Evolutionary conservation across 2,888 invertebrate species (phyloP), one percentile per base, ranked within the genome.

Genomic region (Scaeva pyrastri): DNA sequence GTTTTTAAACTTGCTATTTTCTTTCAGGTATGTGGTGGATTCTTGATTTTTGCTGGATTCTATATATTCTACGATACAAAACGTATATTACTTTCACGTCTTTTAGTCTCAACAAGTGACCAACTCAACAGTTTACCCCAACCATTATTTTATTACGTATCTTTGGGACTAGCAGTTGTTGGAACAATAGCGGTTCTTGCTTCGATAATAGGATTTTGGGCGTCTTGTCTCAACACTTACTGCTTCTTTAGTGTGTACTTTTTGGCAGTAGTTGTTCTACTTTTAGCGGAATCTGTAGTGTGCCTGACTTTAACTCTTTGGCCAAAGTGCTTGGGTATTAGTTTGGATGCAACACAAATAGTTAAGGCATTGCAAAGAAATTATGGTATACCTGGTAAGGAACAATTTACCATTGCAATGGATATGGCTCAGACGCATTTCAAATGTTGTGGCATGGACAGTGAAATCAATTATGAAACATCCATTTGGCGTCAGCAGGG

Each of bases 121-220:
- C 93, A 93, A 56, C 88, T 93, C 0, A 93, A 94, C 66, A 93
- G 93, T 45, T 91, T 96, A 77, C 94, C 94, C 1, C 95, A 97
- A 89, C 96, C 97, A 0, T 93, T 97, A 14, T 95, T 97, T 89
- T 96, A 96, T 90, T 97, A 97, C 90, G 93, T 96, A 8, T 95
- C 96, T 0, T 93, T 97, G 64, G 95, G 95, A 2, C 91, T 96
- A 66, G 94, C 96, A n/a, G 93, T 94, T 0, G 93, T 95, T 0
- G 97, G 97, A 1, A 93, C 97, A 72, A 91, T 95, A 43, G 94
- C 96, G 68, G 94, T 96, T 72, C 93, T 95, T 7, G 94, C 95
- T 0, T 95, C 96, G 4, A 94, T 97, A 58, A 92, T 97, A 21
- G 97, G 97, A 62, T 97, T 96, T 91, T 97, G 97, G 96, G 96